Percentiles rank a stretch among this genome's conserved stretches.
phyloP scores from a whole-genome alignment of 2,113 vertebrate species.

The Junco hyemalis region DNA sequence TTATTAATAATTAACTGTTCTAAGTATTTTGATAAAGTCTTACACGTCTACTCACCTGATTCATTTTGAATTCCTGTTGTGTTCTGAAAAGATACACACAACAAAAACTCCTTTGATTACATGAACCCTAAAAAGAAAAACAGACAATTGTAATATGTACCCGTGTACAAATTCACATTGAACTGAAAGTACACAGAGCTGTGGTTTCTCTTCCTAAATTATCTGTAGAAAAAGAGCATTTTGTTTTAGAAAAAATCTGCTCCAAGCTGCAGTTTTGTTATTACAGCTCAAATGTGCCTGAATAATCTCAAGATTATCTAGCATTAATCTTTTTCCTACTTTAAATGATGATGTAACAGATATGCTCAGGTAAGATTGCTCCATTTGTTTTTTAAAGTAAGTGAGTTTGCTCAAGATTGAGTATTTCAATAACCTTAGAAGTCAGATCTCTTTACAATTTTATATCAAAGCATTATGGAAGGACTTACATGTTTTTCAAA shows the following conservation, averaged over 20 bases:
- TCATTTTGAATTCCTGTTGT: constrained; percentile 80
- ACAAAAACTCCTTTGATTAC: constrained; percentile 78
- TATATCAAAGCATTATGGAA: neutral
- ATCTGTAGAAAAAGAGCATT: neutral
- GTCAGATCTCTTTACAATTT: neutral
- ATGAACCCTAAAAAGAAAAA: constrained; percentile 80
- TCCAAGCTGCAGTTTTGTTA: neutral
- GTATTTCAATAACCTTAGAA: neutral
- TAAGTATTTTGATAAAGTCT: constrained; percentile 67
- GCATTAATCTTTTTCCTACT: neutral
- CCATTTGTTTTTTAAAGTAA: neutral
- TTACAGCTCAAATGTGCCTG: neutral
- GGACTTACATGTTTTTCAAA: neutral
- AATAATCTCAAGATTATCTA: neutral
- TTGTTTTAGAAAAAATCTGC: neutral
- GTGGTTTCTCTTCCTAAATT: neutral
- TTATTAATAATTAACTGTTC: constrained; percentile 50
- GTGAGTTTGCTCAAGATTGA: neutral
- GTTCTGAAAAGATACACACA: constrained; percentile 76
- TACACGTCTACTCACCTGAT: constrained; percentile 78
- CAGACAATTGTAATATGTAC: constrained; percentile 69
- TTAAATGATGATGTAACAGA: neutral
- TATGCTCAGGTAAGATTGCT: neutral
- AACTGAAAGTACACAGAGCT: constrained; percentile 48
- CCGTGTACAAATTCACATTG: constrained; percentile 47